Base-by-base conservation (phyloP, 2,888 invertebrate genomes). In the Orthonychiurus folsomi region DNA sequence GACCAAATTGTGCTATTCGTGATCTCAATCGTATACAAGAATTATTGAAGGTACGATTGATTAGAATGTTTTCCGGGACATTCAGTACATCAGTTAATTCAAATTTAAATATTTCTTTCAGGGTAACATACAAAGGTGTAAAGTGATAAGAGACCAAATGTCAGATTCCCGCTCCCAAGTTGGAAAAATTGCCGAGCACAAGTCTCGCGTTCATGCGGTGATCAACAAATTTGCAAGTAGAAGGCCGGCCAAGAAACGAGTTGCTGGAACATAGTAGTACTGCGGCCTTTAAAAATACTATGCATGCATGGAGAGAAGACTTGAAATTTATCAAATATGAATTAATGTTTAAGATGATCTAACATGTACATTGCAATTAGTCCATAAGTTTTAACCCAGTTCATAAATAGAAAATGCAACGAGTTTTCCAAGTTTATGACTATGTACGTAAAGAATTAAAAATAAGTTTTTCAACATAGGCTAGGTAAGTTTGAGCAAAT, bases 51-150 rank as follows among this genome's bases (percentile, higher is more conserved):
- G 72, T 72, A 66, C 54, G n/a, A n/a, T n/a, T n/a, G n/a, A n/a
- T n/a, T n/a, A n/a, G n/a, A n/a, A n/a, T n/a, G n/a, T n/a, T n/a
- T n/a, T n/a, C n/a, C n/a, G n/a, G n/a, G n/a, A n/a, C 56, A 56
- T 56, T 3, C 12, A 5, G 3, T 24, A n/a, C n/a, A n/a, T n/a
- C n/a, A n/a, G n/a, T n/a, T n/a, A n/a, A n/a, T n/a, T n/a, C n/a
- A n/a, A n/a, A n/a, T n/a, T n/a, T n/a, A n/a, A n/a, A n/a, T n/a
- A n/a, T n/a, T n/a, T n/a, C n/a, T 75, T 82, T 54, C 81, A 95
- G 89, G 94, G 93, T 59, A 94, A 94, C 78, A 87, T 93, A 77
- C 95, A 96, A 79, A 84, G 95, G 60, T 91, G 93, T 77, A 91
- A 88, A 80, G 87, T 94, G 66, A 89, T 94, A 53, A 87, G 88